phyloP scores from a whole-genome alignment of 2,888 invertebrate species.

The Cataglyphis altisquamis region DNA sequence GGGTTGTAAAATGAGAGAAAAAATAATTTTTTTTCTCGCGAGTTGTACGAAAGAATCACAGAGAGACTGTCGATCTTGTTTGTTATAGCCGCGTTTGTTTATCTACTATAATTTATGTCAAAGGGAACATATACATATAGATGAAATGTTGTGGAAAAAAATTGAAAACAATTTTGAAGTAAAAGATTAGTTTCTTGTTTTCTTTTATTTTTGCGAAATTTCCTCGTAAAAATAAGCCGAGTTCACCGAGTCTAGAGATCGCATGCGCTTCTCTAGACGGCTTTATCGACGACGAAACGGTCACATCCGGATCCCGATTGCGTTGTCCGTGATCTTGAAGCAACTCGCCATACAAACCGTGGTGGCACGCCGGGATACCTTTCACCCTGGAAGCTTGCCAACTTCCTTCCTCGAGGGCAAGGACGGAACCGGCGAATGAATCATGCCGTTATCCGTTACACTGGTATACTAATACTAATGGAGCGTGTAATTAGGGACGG shows the following conservation, averaged over 20 bases:
- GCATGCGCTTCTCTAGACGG: neutral
- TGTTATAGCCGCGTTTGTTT: neutral
- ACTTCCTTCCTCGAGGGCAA: constrained; percentile 72
- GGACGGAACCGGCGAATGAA: constrained; percentile 65
- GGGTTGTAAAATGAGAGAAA: neutral
- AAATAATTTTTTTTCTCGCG: neutral
- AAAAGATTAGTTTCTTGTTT: neutral
- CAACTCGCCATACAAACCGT: constrained; percentile 43
- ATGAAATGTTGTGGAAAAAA: neutral
- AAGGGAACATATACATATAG: neutral
- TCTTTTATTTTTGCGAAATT: neutral
- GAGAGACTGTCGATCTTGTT: neutral
- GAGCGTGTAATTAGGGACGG: neutral
- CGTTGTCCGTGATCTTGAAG: constrained; percentile 70
- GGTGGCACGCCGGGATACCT: constrained; percentile 61
- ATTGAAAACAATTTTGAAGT: neutral
- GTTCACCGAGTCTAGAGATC: neutral
- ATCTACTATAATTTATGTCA: neutral
- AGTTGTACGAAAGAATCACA: neutral
- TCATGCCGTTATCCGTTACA: constrained; percentile 48
- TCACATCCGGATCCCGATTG: constrained; percentile 38
- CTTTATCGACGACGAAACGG: neutral
- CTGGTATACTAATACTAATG: constrained; percentile 3
- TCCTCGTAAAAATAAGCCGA: neutral
- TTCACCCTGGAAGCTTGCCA: constrained; percentile 73